phyloP scores from a whole-genome alignment of 2,888 invertebrate species.

The Octodonta nipae region DNA sequence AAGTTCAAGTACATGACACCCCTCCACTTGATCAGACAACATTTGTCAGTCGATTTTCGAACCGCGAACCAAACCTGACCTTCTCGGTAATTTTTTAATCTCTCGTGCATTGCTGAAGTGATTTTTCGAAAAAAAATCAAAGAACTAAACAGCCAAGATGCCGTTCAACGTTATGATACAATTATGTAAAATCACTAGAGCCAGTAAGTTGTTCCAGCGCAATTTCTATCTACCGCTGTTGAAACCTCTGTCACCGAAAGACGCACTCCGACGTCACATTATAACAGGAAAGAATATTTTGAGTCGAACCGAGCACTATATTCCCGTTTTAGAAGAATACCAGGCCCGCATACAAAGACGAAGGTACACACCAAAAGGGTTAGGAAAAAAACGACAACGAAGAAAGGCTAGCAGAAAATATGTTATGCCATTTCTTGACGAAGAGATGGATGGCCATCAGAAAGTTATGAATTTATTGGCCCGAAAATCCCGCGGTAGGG shows the following conservation, averaged over 20 bases:
- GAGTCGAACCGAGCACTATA: slow-evolving; percentile 62
- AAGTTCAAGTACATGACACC: too few relatives aligned
- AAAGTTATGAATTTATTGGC: slow-evolving; percentile 36
- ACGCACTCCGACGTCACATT: slow-evolving; percentile 64
- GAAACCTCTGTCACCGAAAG: slow-evolving; percentile 70
- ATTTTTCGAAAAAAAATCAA: slow-evolving; percentile 4
- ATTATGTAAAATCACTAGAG: slow-evolving; percentile 69
- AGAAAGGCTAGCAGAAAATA: slow-evolving; percentile 28
- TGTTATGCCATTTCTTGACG: slow-evolving; percentile 29
- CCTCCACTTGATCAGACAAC: too few relatives aligned
- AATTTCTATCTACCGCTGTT: slow-evolving; percentile 71
- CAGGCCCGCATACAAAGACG: slow-evolving; percentile 24
- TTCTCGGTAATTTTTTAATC: slow-evolving; percentile 17
- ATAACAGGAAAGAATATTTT: slow-evolving; percentile 68
- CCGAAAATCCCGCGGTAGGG: slow-evolving; percentile 41
- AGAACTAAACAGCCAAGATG: slow-evolving; percentile 22
- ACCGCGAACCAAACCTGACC: slow-evolving; percentile 17
- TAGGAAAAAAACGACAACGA: slow-evolving; percentile 29
- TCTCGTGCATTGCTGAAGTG: slow-evolving; percentile 6
- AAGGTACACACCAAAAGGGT: slow-evolving; percentile 28
- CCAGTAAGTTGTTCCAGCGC: slow-evolving; percentile 64
- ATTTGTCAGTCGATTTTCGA: slow-evolving; percentile 23
- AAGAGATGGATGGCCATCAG: slow-evolving; percentile 29
- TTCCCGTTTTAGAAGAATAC: slow-evolving; percentile 53
- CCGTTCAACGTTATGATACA: slow-evolving; percentile 42